Conservation (phyloP, 2,113 vertebrate species). For the Typhlomys cinereus region DNA sequence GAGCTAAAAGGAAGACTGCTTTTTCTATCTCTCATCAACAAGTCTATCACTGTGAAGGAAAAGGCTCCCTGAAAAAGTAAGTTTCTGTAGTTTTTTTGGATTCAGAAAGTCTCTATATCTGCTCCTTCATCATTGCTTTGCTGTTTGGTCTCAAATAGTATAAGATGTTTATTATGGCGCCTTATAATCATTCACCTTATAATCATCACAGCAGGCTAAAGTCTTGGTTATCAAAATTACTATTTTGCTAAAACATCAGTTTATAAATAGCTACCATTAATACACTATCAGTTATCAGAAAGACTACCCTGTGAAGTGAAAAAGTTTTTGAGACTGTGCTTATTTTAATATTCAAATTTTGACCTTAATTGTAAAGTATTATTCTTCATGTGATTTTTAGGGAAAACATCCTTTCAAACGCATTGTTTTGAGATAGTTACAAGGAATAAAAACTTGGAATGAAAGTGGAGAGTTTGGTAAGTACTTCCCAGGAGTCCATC, state of each 20-base stretch:
- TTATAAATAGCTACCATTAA: background rate
- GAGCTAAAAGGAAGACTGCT: background rate
- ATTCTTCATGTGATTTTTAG: background rate
- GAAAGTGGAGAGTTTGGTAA: background rate
- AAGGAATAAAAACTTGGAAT: background rate
- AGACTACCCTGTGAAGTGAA: background rate
- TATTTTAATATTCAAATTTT: background rate
- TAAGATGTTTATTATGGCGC: background rate
- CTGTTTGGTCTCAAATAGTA: conserved; percentile 11
- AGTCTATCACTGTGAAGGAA: background rate
- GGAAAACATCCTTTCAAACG: background rate
- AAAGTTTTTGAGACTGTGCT: background rate
- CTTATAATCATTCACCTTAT: background rate
- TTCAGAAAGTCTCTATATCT: background rate
- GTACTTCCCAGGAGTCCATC: background rate
- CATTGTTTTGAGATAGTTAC: background rate
- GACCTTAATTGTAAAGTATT: background rate
- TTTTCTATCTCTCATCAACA: conserved; percentile 18
- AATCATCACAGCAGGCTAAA: background rate
- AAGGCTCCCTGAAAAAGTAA: background rate
- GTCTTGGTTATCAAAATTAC: background rate
- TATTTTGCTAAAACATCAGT: background rate
- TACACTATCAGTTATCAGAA: background rate
- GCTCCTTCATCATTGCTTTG: background rate
- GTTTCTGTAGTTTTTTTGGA: conserved; percentile 11